Evolutionary conservation across 2,888 invertebrate species (phyloP), one percentile per base, ranked within the genome.

Genomic region (Nomada fucata): DNA sequence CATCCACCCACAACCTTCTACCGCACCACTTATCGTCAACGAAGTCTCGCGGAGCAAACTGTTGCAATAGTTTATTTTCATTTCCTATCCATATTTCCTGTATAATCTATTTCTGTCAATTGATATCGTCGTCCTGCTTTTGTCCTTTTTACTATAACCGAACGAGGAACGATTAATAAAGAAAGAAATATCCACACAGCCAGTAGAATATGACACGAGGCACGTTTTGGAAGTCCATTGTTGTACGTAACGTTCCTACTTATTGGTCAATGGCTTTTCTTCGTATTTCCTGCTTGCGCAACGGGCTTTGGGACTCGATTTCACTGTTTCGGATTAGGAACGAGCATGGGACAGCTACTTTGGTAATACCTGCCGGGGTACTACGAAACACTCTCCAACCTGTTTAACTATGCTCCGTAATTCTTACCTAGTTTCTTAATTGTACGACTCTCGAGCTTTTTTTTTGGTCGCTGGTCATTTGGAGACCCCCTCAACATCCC

Each of bases 51-150:
- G 76, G 73, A 81, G 81, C 86, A 88, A 90, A 88, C 88, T 89
- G 89, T 91, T 89, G 91, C 90, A 84, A 89, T 86, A 84, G 79
- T 82, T 87, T 82, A 85, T 88, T 87, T 82, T 84, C 87, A 83
- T 83, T 85, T 83, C 60, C 83, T 79, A 79, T 70, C 77, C 69
- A 57, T 73, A 65, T 65, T 73, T 73, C 73, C 65, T 65, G 57
- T 57, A 65, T 57, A 55, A 68, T 75, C 55, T 67, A 42, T 61
- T 53, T 55, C 61, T 42, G 52, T 76, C 71, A 2, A 42, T 36
- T 44, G 26, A 26, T 50, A 59, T 53, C 60, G 15, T 60, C 50
- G 15, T 20, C 15, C 13, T 15, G 23, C 15, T 11, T 2, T 13
- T 26, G 10, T 26, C 20, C 23, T 2, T 26, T 64, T 26, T 26